phyloP scores from a whole-genome alignment of 2,888 invertebrate species.

The Agrenia bidenticulata region DNA sequence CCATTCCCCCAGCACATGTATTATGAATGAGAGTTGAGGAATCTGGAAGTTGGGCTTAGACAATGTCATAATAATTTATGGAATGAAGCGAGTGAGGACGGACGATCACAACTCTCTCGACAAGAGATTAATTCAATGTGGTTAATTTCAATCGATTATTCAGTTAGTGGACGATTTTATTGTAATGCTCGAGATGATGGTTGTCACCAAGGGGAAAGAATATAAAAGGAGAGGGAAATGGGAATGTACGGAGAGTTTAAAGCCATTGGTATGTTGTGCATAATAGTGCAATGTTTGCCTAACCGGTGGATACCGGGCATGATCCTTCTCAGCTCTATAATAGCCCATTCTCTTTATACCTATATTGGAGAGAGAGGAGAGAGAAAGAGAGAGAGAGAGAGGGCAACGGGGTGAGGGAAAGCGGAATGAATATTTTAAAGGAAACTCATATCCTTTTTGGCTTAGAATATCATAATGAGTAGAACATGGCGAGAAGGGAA shows the following conservation, averaged over 20 bases:
- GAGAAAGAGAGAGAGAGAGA: too few species aligned
- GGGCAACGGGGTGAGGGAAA: background rate
- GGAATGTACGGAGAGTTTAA: background rate
- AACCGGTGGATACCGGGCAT: too few species aligned
- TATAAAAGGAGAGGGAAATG: background rate
- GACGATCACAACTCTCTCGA: slow-evolving; percentile 8
- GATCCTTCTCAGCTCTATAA: too few species aligned
- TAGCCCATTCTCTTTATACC: too few species aligned
- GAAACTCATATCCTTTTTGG: slow-evolving; percentile 46
- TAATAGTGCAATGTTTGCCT: too few species aligned
- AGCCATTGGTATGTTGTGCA: too few species aligned
- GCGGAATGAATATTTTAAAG: slow-evolving; percentile 49
- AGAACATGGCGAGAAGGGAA: slow-evolving; percentile 21
- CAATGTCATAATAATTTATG: slow-evolving; percentile 39
- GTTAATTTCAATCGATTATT: slow-evolving; percentile 52
- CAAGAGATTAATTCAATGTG: slow-evolving; percentile 46
- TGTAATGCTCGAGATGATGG: background rate
- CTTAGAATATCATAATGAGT: slow-evolving; percentile 45
- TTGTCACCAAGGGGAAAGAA: slow-evolving; percentile 5
- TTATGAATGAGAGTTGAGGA: too few species aligned
- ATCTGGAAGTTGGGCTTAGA: slow-evolving; percentile 1
- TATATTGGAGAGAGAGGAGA: background rate
- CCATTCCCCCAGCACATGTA: too few species aligned
- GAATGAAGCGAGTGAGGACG: slow-evolving; percentile 5
- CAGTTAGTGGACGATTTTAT: slow-evolving; percentile 14